These are phyloP conservation scores for Turritopsis dohrnii DNA, from an alignment of 30 jellyfish, hydroid and myxozoan species.

Conservation along the genomic window DNA sequence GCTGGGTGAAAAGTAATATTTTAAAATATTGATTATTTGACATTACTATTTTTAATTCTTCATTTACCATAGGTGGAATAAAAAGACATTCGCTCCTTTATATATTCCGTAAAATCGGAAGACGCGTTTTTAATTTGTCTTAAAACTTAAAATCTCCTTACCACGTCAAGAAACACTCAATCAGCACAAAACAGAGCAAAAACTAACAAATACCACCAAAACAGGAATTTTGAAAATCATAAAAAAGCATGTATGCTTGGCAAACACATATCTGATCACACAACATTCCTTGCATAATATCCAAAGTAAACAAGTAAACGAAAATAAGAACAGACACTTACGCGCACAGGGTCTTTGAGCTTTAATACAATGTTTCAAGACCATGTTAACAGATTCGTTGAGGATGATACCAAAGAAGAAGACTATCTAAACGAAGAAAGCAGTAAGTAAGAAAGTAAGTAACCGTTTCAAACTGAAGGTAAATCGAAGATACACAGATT, in stretches of 20 bases:
- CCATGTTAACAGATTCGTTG: constrained; percentile 56
- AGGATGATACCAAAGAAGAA: constrained; percentile 62
- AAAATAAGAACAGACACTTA: neutral
- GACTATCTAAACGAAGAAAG: constrained; percentile 59
- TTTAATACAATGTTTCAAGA: constrained; percentile 50
- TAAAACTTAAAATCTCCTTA: too few relatives aligned
- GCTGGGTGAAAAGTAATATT: too few relatives aligned
- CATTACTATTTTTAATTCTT: too few relatives aligned
- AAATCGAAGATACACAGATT: too few relatives aligned
- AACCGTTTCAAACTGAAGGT: neutral
- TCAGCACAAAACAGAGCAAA: neutral
- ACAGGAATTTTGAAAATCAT: neutral
- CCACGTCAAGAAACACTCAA: neutral
- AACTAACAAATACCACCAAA: neutral
- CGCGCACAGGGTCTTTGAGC: constrained; percentile 97
- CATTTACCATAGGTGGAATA: too few relatives aligned
- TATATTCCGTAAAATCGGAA: too few relatives aligned
- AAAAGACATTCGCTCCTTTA: too few relatives aligned
- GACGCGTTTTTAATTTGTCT: too few relatives aligned
- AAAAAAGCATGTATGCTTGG: neutral
- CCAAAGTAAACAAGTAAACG: too few relatives aligned
- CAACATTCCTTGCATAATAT: too few relatives aligned
- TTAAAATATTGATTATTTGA: too few relatives aligned
- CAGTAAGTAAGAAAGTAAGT: neutral
- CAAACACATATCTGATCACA: neutral